Base-by-base conservation (phyloP, 1,140 invertebrate species). In the Drosophila fuyamai region DNA sequence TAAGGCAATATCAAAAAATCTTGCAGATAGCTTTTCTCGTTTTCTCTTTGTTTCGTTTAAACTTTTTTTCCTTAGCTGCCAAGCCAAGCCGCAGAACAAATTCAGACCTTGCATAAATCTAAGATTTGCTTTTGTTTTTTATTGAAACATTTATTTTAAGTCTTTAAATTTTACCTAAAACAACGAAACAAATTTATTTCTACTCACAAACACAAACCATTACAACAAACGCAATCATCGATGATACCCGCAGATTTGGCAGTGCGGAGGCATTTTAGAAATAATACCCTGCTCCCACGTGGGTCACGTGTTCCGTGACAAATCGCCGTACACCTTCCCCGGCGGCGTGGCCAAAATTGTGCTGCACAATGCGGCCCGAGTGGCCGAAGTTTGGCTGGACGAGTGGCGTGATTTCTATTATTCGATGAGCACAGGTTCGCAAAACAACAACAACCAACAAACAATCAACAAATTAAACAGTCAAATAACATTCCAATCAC, bases 401-500 rank as follows among this genome's bases (percentile, higher is more conserved):
- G 97, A 98, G 94, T 99, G 98, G 97, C 96, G 97, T 93, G 96
- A 98, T 94, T 99, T 99, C 95, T 99, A 98, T 96, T 99, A 98
- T 95, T 96, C 97, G 93, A 98, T 98, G 96, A 98, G 98, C 93
- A 97, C 98, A 97, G 97, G 97, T 98, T 96, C 95, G 95, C 84
- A 76, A 72, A 75, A 78, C 53, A 66, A 51, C 57, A 76, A 65
- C 60, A 50, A 48, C 18, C 23, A 44, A 29, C 40, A 44, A 74
- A 60, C 63, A 54, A 50, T 55, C 48, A 59, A 81, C 40, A 68
- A 60, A 46, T 47, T 68, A 66, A 68, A 54, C 41, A 81, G 65
- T 74, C 51, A 78, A 75, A 71, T 71, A 71, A 71, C 51, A 72
- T 68, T 67, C 47, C 63, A 67, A 59, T 67, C 65, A 81, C 56